Conservation (phyloP, 2,888 invertebrate genomes). For the Augochlorella aurata region DNA sequence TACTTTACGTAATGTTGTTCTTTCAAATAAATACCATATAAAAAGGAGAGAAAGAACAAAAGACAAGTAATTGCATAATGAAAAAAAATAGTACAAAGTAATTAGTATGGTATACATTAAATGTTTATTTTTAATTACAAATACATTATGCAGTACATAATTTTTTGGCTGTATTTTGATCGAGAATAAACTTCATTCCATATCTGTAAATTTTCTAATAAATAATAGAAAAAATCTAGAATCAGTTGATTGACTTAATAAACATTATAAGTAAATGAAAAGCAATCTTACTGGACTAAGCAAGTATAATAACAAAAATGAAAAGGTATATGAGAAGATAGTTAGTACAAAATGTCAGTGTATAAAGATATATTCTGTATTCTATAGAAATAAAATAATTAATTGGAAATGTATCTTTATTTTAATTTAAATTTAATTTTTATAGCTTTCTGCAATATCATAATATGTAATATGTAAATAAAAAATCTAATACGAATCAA, state of each 20-base stretch:
- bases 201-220: not conserved
- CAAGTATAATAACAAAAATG: no score
- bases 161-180: not conserved
- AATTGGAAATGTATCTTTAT: constrained; percentile 4
- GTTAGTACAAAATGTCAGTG: constrained; percentile 19
- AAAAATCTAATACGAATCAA: not conserved
- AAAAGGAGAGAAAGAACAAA: constrained; percentile 53
- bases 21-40: constrained; percentile 72
- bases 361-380: constrained; percentile 1
- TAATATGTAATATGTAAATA: not conserved
- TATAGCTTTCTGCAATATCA: not conserved
- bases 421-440: not conserved
- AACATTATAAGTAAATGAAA: not conserved
- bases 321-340: no score
- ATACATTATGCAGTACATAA: not conserved
- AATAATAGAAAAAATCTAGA: not conserved
- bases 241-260: not conserved
- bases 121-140: not conserved
- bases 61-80: constrained; percentile 46
- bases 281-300: not conserved
- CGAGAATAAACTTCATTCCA: not conserved
- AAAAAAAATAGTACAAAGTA: constrained; percentile 42
- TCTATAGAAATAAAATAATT: constrained; percentile 10
- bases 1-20: constrained; percentile 77
- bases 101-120: not conserved